phyloP scores from a whole-genome alignment of 2,888 invertebrate genomes.

The Heliconius erato region DNA sequence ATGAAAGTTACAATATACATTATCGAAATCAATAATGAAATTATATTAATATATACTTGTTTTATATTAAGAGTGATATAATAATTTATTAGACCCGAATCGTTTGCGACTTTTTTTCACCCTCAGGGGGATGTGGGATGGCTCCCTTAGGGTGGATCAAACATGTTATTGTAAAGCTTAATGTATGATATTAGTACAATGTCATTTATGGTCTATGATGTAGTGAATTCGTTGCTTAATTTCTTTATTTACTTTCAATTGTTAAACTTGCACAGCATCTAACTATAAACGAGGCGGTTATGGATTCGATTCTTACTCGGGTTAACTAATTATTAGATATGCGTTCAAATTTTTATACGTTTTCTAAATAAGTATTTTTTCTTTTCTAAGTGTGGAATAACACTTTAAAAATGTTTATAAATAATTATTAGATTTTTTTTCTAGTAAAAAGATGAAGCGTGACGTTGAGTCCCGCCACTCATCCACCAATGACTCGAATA shows the following conservation, averaged over 20 bases:
- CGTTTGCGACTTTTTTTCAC: constrained; percentile 14
- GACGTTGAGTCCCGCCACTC: no score
- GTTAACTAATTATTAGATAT: no score
- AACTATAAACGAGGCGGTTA: background rate
- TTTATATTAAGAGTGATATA: constrained; percentile 3
- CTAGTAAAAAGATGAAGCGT: no score
- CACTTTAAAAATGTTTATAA: no score
- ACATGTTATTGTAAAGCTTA: constrained; percentile 20
- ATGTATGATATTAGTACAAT: constrained; percentile 14
- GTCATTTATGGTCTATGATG: constrained; percentile 12
- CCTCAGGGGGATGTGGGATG: background rate
- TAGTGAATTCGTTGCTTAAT: background rate
- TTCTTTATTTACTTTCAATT: background rate
- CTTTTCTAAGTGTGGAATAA: no score
- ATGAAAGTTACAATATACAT: background rate
- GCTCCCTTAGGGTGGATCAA: constrained; percentile 4
- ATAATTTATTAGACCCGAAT: constrained; percentile 14
- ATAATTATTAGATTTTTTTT: background rate
- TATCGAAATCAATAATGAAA: background rate
- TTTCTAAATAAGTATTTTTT: no score
- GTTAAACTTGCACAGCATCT: background rate
- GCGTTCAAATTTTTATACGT: no score
- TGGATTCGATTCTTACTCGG: background rate
- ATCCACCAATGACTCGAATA: no score
- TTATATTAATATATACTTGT: background rate